Base-by-base conservation (phyloP, 2,888 invertebrate species). In the Thumatha senex region DNA sequence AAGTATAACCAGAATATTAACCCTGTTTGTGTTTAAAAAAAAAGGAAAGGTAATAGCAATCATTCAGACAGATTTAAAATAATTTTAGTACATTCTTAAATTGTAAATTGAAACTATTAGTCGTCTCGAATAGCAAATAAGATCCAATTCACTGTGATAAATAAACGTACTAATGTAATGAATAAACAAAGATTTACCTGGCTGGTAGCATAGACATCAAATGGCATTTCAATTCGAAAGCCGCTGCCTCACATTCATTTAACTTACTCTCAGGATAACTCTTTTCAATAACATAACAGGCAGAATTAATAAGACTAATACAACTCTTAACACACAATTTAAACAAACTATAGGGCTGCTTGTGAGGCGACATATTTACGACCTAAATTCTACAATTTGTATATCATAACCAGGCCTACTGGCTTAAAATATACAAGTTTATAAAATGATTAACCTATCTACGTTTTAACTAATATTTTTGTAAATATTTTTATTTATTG, bases 201-300 rank as follows among this genome's bases (percentile, higher is more conserved):
- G 84, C 82, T 62, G 92, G 92, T 56, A 92, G 80, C 70, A 83
- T 77, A 35, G 78, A 72, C 79, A 83, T 82, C 47, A 92, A 63
- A 47, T 84, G 76, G 58, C 75, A 72, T 70, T 87, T 88, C 49
- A 92, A 75, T 36, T 70, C 65, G 61, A 78, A 72, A 46, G 84
- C 81, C 65, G 82, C 78, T 49, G 71, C 72, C 60, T 89, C 87
- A 74, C 81, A 84, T 56, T 87, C 82, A 49, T 74, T 64, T 63
- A 75, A 82, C 55, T 84, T 77, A 66, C 76, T 80, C 61, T 88
- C 88, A 5, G 84, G 78, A 71, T 80, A 82, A 70, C 69, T 79
- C 63, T 82, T 87, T 76, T 89, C 89, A 57, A 92, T 88, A 63
- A 74, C 70, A 76, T 83, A 82, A 77, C 88, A 89, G 75, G 86